A percentile compares a stretch with the other conserved stretches of the same genome.
Conservation (phyloP, 2,113 vertebrate species). For the Ptychochromis oligacanthus region DNA sequence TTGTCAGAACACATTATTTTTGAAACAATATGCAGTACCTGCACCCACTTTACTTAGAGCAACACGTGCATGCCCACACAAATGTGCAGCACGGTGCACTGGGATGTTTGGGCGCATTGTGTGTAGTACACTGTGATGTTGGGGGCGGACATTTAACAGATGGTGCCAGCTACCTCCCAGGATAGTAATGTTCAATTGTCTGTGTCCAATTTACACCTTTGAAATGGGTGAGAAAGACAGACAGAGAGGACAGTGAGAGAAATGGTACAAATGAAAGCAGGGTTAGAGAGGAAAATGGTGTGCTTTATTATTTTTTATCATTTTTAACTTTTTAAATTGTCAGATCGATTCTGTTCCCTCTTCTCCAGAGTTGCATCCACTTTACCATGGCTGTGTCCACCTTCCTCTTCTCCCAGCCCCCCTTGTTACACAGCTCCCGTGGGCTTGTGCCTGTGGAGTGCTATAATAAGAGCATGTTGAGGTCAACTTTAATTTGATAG, state of each 20-base stretch:
- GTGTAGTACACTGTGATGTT: constrained; percentile 64
- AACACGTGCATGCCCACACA: constrained; percentile 33
- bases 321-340: background rate
- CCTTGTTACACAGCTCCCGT: constrained; percentile 36
- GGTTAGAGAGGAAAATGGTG: background rate
- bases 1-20: background rate
- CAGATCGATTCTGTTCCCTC: background rate
- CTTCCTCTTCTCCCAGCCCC: background rate
- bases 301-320: background rate
- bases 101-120: constrained; percentile 60
- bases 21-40: background rate
- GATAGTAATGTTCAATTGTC: constrained; percentile 81
- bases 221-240: constrained; percentile 60
- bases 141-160: constrained; percentile 76
- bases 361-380: constrained; percentile 3
- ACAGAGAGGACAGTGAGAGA: constrained; percentile 37
- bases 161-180: constrained; percentile 69
- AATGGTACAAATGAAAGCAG: constrained; percentile 8
- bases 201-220: constrained; percentile 80
- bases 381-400: background rate
- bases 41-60: background rate
- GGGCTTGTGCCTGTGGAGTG: constrained; percentile 35
- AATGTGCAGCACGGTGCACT: constrained; percentile 36
- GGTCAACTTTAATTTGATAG: constrained; percentile 71
- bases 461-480: constrained; percentile 54